A percentile compares a stretch with the other conserved stretches of the same genome.
Evolutionary conservation across 2,888 invertebrate species (phyloP).

Genomic region (Acheta domesticus): DNA sequence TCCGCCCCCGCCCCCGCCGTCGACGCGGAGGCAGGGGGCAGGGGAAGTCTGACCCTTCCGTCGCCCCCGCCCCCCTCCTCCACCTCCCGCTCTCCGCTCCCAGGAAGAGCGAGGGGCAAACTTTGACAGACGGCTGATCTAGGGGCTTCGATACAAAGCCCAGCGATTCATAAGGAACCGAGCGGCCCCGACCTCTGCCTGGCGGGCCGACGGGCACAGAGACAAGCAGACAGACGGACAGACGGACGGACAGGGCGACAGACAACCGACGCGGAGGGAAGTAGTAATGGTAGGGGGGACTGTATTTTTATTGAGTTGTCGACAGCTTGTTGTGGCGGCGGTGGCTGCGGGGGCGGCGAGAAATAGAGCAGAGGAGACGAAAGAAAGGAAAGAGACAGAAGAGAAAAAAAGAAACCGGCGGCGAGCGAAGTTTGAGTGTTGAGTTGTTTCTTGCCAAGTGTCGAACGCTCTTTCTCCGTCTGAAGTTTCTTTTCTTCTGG

Average conservation of each 20-base stretch:
- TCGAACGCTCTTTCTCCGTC: too few species aligned
- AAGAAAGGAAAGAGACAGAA: background rate
- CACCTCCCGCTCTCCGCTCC: background rate
- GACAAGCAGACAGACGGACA: background rate
- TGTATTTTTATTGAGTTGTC: background rate
- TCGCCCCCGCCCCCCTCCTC: background rate
- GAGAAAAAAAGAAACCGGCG: too few species aligned
- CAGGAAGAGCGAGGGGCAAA: background rate
- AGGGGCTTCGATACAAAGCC: conserved; percentile 7
- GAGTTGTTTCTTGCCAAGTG: too few species aligned
- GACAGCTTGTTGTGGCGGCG: background rate
- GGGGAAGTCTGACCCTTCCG: background rate
- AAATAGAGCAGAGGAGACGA: background rate
- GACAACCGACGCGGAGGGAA: too few species aligned
- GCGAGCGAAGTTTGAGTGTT: too few species aligned
- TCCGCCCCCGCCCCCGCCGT: background rate
- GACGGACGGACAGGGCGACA: background rate
- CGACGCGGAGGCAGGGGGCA: background rate
- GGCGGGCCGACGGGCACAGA: background rate
- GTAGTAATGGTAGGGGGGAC: too few species aligned
- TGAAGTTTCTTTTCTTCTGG: too few species aligned
- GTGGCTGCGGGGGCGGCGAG: background rate
- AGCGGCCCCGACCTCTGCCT: background rate
- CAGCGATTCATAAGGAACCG: background rate
- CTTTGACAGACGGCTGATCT: conserved; percentile 7